phyloP scores from a whole-genome alignment of 1,140 invertebrate species.

The Chlorops oryzae region DNA sequence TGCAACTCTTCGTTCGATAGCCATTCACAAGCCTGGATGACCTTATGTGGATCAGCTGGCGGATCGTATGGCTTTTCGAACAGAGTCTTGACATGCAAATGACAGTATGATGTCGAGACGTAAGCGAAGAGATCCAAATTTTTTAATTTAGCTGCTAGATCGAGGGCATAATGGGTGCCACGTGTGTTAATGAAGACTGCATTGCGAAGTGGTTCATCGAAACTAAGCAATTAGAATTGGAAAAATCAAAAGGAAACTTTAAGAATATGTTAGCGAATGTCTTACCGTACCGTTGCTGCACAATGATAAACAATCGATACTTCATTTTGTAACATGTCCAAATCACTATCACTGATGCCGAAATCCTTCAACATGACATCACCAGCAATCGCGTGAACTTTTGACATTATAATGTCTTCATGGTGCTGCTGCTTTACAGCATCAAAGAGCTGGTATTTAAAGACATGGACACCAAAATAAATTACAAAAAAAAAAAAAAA shows the following conservation, averaged over 20 bases:
- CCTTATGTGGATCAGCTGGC: conserved; percentile 78
- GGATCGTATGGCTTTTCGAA: conserved; percentile 75
- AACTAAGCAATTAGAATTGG: conserved; percentile 37
- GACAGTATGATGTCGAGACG: conserved; percentile 60
- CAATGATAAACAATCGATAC: conserved; percentile 82
- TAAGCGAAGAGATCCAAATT: conserved; percentile 60
- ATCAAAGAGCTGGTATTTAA: conserved; percentile 76
- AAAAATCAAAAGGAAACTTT: not conserved
- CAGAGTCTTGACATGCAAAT: conserved; percentile 59
- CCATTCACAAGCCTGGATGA: conserved; percentile 84
- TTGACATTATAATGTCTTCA: conserved; percentile 54
- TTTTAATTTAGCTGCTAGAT: conserved; percentile 70
- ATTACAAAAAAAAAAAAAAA: not conserved
- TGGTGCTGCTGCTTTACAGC: conserved; percentile 58
- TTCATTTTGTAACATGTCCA: conserved; percentile 60
- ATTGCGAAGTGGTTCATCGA: conserved; percentile 67
- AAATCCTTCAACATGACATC: conserved; percentile 69
- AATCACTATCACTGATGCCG: conserved; percentile 67
- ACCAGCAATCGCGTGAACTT: conserved; percentile 67
- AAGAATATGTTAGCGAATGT: no score
- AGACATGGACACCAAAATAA: no score
- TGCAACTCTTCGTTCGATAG: conserved; percentile 73
- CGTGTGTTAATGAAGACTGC: conserved; percentile 70
- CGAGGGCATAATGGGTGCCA: conserved; percentile 66
- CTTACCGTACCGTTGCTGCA: conserved; percentile 73